Percentiles rank a stretch among this genome's conserved stretches.
Evolutionary conservation across 2,888 invertebrate species (phyloP).

Genomic region (Nineta flava): DNA sequence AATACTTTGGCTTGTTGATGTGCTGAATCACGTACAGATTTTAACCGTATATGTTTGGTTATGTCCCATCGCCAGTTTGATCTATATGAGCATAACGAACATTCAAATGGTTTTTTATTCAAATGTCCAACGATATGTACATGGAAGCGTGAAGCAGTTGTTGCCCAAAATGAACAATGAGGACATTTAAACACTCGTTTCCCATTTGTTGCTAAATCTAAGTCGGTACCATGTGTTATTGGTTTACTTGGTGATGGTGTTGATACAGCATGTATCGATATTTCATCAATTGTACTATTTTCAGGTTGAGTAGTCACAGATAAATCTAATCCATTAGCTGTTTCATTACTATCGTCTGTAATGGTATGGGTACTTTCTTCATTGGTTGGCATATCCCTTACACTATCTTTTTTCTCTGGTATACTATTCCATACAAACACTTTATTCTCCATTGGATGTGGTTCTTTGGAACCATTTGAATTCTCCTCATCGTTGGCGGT

Average conservation of each 20-base stretch:
- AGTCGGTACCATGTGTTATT: constrained; percentile 37
- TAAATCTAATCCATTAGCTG: constrained; percentile 22
- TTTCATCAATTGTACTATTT: constrained; percentile 22
- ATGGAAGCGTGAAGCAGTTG: constrained; percentile 83
- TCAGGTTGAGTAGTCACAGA: constrained; percentile 21
- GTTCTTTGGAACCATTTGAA: constrained; percentile 23
- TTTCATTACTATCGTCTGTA: constrained; percentile 23
- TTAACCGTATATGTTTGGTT: constrained; percentile 84
- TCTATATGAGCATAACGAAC: constrained; percentile 82
- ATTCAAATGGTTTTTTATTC: constrained; percentile 88
- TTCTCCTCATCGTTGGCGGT: constrained; percentile 17
- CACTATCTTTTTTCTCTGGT: constrained; percentile 19
- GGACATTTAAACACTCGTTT: constrained; percentile 84
- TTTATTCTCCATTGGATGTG: constrained; percentile 65
- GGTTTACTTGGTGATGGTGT: constrained; percentile 30
- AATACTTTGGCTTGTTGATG: constrained; percentile 70
- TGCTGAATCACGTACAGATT: constrained; percentile 67
- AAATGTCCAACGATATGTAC: constrained; percentile 87
- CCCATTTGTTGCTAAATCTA: constrained; percentile 41
- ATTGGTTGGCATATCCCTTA: constrained; percentile 15
- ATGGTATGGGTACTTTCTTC: constrained; percentile 3
- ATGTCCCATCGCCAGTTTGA: constrained; percentile 98
- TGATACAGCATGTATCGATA: constrained; percentile 8
- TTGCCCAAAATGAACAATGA: constrained; percentile 83
- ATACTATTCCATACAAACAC: constrained; percentile 72